These are phyloP conservation scores for Otocyon megalotis DNA, from an alignment of 2,113 vertebrate genomes.

Conservation along the genomic window DNA sequence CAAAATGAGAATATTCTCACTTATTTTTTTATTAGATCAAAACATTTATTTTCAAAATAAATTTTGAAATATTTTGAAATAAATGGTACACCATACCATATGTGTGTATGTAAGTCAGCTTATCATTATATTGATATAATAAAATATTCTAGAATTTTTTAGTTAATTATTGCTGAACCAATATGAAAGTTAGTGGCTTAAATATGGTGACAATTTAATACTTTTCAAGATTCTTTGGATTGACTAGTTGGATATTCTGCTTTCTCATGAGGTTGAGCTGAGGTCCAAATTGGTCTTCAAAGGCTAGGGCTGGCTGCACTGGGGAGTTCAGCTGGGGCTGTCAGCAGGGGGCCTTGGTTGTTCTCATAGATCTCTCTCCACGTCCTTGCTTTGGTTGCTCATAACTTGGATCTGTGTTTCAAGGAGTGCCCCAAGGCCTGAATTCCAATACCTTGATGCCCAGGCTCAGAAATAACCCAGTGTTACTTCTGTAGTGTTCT, in stretches of 20 bases:
- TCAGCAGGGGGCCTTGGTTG: background rate
- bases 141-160: background rate
- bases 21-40: background rate
- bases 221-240: background rate
- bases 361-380: background rate
- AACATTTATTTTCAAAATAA: conserved; percentile 1
- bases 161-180: background rate
- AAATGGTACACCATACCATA: too few species aligned
- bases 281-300: background rate
- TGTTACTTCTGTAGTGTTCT: background rate
- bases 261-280: background rate
- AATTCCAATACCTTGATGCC: background rate
- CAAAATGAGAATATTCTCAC: background rate
- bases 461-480: background rate
- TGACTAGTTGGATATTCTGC: background rate
- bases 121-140: background rate
- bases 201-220: background rate
- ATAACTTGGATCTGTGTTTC: background rate
- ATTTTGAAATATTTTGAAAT: background rate
- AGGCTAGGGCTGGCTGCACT: background rate
- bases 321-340: background rate
- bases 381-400: background rate
- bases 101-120: background rate
- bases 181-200: background rate
- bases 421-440: background rate